These are phyloP conservation scores for Synanthedon tipuliformis DNA, from an alignment of 2,888 invertebrate genomes.

Conservation along the genomic window DNA sequence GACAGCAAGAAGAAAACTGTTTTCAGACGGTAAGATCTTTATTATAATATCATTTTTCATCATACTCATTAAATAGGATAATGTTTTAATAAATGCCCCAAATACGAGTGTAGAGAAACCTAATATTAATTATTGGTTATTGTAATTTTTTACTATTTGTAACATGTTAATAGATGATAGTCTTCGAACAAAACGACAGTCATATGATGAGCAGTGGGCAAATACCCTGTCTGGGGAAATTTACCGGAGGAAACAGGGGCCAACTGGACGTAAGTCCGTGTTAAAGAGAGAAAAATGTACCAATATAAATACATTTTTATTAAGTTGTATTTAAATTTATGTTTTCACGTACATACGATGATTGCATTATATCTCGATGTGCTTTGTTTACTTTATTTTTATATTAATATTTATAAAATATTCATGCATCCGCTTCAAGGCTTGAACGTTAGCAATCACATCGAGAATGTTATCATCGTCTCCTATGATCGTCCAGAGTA, in stretches of 20 bases:
- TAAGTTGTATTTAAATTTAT: slow-evolving; percentile 5
- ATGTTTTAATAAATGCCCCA: slow-evolving; percentile 5
- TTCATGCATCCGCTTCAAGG: slow-evolving; percentile 58
- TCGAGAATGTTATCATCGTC: slow-evolving; percentile 65
- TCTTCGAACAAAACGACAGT: slow-evolving; percentile 57
- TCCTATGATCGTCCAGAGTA: slow-evolving; percentile 9
- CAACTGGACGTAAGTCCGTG: slow-evolving; percentile 73
- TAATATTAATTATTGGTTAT: slow-evolving; percentile 7
- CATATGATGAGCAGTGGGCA: slow-evolving; percentile 49
- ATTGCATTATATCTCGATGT: slow-evolving; percentile 60
- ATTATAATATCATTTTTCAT: slow-evolving; percentile 9
- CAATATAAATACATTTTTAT: background rate
- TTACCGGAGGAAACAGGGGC: slow-evolving; percentile 74
- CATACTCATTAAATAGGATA: slow-evolving; percentile 7
- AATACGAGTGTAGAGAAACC: background rate
- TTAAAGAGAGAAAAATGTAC: slow-evolving; percentile 17
- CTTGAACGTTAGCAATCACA: slow-evolving; percentile 50
- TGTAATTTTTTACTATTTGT: slow-evolving; percentile 12
- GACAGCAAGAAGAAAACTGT: slow-evolving; percentile 67
- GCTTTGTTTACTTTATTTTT: slow-evolving; percentile 46
- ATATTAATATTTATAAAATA: slow-evolving; percentile 7
- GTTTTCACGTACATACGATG: slow-evolving; percentile 45
- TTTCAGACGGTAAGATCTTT: slow-evolving; percentile 78
- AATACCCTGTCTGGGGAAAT: slow-evolving; percentile 48
- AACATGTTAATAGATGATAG: slow-evolving; percentile 34